phyloP scores from a whole-genome alignment of 1,140 invertebrate genomes.

The Philaenus spumarius region DNA sequence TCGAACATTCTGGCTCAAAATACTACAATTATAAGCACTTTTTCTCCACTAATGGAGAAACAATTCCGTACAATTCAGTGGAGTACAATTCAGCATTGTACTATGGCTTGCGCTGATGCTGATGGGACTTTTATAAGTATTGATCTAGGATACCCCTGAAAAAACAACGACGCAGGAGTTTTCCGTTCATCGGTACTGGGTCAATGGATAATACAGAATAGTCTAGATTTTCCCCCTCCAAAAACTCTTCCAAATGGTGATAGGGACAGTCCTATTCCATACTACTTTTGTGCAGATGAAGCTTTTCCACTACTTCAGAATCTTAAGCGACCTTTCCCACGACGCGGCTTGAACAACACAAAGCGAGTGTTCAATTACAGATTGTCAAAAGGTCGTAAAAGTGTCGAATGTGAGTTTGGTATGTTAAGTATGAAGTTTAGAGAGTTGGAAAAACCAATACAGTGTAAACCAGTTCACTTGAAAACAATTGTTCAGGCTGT shows the following conservation, averaged over 20 bases:
- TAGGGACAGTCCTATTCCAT: constrained; percentile 20
- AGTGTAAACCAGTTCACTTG: constrained; percentile 16
- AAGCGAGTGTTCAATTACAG: constrained; percentile 37
- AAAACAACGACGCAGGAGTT: constrained; percentile 36
- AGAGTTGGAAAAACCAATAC: constrained; percentile 14
- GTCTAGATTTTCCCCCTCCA: constrained; percentile 19
- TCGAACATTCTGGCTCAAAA: constrained; percentile 37
- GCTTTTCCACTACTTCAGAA: constrained; percentile 32
- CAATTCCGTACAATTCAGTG: too few species aligned
- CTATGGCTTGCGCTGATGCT: constrained; percentile 35
- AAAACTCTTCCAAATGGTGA: constrained; percentile 23
- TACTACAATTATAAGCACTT: constrained; percentile 43
- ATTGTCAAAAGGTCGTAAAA: constrained; percentile 35
- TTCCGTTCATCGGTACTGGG: constrained; percentile 23
- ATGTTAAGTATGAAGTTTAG: constrained; percentile 27
- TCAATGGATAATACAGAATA: constrained; percentile 14
- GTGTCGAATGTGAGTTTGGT: constrained; percentile 41
- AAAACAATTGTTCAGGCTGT: constrained; percentile 18
- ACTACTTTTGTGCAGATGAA: constrained; percentile 32
- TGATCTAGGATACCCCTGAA: constrained; percentile 34
- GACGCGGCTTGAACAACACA: constrained; percentile 24
- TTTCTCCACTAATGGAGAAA: too few species aligned
- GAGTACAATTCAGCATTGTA: too few species aligned
- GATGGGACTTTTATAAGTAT: constrained; percentile 35
- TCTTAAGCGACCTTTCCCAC: constrained; percentile 34